A percentile compares a stretch with the other conserved stretches of the same genome.
These are phyloP conservation scores for Gila orcuttii DNA, from an alignment of 2,113 vertebrate species.

Conservation along the genomic window DNA sequence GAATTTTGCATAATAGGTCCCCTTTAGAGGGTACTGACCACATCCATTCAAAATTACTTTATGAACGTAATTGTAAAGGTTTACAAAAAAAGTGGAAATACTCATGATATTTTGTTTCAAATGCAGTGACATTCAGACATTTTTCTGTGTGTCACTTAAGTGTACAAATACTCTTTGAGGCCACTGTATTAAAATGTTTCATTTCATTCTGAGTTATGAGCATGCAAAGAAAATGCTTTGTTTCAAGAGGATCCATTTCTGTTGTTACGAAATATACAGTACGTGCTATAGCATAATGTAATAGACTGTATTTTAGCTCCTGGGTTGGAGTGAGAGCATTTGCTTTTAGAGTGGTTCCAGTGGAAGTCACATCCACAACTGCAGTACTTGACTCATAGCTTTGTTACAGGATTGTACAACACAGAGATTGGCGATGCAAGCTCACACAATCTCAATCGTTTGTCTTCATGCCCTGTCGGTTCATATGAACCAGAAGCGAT, in stretches of 20 bases:
- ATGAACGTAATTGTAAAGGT: background rate
- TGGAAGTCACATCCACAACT: background rate
- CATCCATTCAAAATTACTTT: background rate
- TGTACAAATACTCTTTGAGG: background rate
- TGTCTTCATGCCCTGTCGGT: conserved; percentile 46
- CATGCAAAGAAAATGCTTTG: conserved; percentile 16
- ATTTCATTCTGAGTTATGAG: background rate
- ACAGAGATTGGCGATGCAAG: background rate
- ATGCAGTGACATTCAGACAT: background rate
- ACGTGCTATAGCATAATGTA: background rate
- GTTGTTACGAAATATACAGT: background rate
- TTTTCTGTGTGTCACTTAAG: background rate
- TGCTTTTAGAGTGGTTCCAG: background rate
- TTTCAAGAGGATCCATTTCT: background rate
- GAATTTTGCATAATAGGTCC: too few species aligned
- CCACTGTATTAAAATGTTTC: background rate
- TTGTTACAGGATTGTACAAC: background rate
- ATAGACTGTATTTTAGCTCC: background rate
- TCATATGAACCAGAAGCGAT: conserved; percentile 34
- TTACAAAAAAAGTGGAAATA: background rate
- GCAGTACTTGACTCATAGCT: background rate
- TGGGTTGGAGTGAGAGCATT: background rate
- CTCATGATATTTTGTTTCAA: background rate
- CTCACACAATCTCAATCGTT: conserved; percentile 41
- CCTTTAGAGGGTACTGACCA: background rate